A percentile compares a stretch with the other conserved stretches of the same genome.
These are phyloP conservation scores for Tetramorium simillimum DNA, from an alignment of 1,140 invertebrate genomes.

Conservation along the genomic window DNA sequence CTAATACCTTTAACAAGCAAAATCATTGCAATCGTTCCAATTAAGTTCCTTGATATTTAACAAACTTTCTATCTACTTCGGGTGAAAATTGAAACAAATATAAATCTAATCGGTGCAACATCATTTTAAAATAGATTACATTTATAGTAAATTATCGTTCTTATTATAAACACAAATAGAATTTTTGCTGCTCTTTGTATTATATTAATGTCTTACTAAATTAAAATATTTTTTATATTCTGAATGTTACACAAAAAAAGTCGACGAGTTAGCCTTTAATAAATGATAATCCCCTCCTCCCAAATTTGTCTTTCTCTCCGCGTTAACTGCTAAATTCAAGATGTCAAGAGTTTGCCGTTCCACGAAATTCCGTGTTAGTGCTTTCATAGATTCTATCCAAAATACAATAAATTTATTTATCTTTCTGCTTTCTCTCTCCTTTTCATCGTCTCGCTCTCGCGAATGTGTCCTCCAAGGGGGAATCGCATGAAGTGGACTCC, in stretches of 20 bases:
- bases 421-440: background rate
- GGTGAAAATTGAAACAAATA: background rate
- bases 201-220: background rate
- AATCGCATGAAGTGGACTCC: background rate
- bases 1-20: slow-evolving; percentile 59
- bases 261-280: background rate
- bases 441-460: background rate
- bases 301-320: background rate
- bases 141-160: background rate
- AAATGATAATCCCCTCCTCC: background rate
- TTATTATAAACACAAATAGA: background rate
- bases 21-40: slow-evolving; percentile 51
- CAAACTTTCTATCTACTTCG: background rate
- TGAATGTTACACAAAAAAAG: background rate
- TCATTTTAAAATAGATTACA: background rate
- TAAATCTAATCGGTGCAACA: background rate
- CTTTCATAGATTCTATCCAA: background rate
- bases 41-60: slow-evolving; percentile 44
- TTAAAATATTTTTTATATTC: background rate
- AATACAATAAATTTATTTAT: background rate
- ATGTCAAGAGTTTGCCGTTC: background rate
- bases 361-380: background rate
- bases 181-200: background rate
- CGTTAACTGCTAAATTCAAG: background rate
- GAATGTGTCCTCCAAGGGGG: background rate